Conservation (phyloP, 2,888 invertebrate genomes). For the Rhagonycha lutea region DNA sequence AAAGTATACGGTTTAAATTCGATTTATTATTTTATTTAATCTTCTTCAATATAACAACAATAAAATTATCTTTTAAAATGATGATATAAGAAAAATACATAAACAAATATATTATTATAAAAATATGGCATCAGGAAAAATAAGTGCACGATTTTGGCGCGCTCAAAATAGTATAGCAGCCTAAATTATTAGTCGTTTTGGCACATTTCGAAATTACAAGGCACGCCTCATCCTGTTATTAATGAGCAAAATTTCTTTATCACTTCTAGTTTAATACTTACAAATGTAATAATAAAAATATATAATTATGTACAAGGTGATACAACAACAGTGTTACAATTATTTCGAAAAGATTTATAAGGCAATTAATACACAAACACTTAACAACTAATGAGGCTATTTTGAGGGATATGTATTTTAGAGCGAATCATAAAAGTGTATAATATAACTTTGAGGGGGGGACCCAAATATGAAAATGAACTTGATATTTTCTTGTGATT, state of each 20-base stretch:
- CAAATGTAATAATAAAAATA: conserved; percentile 1
- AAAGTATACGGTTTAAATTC: conserved; percentile 3
- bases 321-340: conserved; percentile 17
- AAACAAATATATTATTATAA: conserved; percentile 17
- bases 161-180: conserved; percentile 29
- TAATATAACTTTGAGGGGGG: too few relatives aligned
- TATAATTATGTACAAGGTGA: conserved; percentile 8
- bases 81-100: conserved; percentile 4
- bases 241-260: conserved; percentile 24
- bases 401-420: conserved; percentile 3
- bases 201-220: conserved; percentile 30
- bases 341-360: conserved; percentile 15
- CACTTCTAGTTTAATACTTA: background rate
- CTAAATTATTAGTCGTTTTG: conserved; percentile 26
- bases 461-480: background rate
- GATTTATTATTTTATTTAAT: conserved; percentile 3
- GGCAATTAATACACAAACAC: conserved; percentile 17
- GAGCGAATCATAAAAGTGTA: background rate
- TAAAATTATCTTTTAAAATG: conserved; percentile 10
- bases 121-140: conserved; percentile 30
- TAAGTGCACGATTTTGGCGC: conserved; percentile 18
- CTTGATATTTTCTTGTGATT: too few relatives aligned
- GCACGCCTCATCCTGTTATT: conserved; percentile 23
- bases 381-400: conserved; percentile 26
- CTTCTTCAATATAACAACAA: conserved; percentile 15